phyloP scores from a whole-genome alignment of 2,797 vertebrate genomes.

The Gobionotothen gibberifrons region DNA sequence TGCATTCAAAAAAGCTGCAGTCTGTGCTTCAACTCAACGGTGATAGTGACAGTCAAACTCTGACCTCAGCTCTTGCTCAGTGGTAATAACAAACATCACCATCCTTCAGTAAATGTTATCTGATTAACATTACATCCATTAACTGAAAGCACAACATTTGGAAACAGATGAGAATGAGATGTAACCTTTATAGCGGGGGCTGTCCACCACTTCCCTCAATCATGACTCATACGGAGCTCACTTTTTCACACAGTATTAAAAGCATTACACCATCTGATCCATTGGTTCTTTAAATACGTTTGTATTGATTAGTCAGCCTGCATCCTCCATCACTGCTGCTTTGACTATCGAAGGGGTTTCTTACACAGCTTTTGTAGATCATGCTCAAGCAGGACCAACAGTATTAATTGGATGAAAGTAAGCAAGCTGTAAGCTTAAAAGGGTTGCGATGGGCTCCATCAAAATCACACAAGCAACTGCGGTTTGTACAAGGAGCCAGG shows the following conservation, averaged over 20 bases:
- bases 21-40: constrained; percentile 35
- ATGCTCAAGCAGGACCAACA: constrained; percentile 14
- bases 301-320: constrained; percentile 29
- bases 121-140: constrained; percentile 37
- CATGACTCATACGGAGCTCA: constrained; percentile 54
- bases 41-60: constrained; percentile 15
- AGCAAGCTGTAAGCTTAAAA: constrained; percentile 1
- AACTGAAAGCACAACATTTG: constrained; percentile 28
- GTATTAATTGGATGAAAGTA: constrained; percentile 36
- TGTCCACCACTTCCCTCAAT: constrained; percentile 56
- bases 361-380: constrained; percentile 20
- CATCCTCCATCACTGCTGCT: constrained; percentile 9
- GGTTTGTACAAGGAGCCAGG: constrained; percentile 5
- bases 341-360: constrained; percentile 17
- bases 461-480: constrained; percentile 7
- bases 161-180: constrained; percentile 38
- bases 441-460: constrained; percentile 30
- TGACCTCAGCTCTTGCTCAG: constrained; percentile 19
- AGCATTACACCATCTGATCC: constrained; percentile 33
- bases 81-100: constrained; percentile 14
- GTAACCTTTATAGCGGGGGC: constrained; percentile 29
- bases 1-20: not conserved
- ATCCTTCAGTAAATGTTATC: constrained; percentile 10
- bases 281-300: constrained; percentile 33
- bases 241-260: constrained; percentile 35